Conservation (phyloP, 2,113 vertebrate species). For the Hypocryptadius cinnamomeus region DNA sequence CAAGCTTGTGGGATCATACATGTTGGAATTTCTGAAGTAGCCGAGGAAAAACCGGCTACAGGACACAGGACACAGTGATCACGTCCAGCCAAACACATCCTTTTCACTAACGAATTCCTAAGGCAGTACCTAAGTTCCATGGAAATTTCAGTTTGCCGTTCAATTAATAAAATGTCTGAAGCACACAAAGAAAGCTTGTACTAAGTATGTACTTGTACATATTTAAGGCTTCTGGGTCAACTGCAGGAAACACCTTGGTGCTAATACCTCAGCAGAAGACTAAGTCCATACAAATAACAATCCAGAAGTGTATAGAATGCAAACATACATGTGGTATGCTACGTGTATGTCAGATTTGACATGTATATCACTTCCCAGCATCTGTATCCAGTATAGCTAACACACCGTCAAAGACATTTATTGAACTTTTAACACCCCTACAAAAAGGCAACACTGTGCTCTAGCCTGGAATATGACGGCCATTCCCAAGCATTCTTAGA, state of each 20-base stretch:
- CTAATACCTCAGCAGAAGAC: background rate
- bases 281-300: background rate
- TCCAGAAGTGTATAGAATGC: rapidly evolving
- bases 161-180: background rate
- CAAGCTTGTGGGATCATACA: rapidly evolving
- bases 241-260: background rate
- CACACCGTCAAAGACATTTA: background rate
- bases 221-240: background rate
- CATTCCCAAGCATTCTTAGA: background rate
- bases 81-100: rapidly evolving
- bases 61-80: background rate
- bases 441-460: background rate
- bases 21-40: background rate
- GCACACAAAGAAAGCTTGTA: background rate
- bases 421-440: background rate
- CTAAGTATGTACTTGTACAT: background rate
- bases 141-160: background rate
- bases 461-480: rapidly evolving
- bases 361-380: rapidly evolving
- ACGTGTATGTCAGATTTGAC: background rate
- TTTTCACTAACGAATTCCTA: background rate
- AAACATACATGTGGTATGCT: background rate
- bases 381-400: background rate
- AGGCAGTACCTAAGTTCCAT: background rate
- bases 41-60: background rate